Conservation (phyloP, 2,113 vertebrate species). For the Fregetta grallaria region DNA sequence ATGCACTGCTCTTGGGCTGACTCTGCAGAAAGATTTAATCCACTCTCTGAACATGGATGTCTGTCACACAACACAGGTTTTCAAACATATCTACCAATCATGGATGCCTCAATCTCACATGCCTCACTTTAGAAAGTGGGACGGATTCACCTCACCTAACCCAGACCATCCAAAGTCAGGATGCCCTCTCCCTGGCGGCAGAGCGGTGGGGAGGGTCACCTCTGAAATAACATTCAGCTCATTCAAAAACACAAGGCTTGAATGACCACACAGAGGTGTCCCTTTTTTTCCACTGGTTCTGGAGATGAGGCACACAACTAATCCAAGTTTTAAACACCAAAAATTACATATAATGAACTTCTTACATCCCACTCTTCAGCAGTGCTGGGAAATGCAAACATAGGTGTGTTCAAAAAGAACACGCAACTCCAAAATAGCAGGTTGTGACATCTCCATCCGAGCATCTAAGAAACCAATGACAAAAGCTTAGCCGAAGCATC, state of each 20-base stretch:
- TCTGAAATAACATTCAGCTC: neutral
- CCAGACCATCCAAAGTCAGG: neutral
- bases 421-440: neutral
- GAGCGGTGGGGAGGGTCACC: rapidly evolving
- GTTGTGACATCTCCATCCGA: neutral
- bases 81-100: neutral
- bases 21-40: neutral
- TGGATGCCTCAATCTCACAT: neutral
- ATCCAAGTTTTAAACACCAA: neutral
- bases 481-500: neutral
- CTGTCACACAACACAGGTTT: neutral
- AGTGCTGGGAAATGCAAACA: neutral
- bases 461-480: neutral
- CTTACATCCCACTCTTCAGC: neutral
- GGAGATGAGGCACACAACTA: neutral
- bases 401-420: neutral
- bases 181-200: neutral
- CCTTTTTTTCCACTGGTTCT: neutral
- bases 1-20: neutral
- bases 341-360: neutral
- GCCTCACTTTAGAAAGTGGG: neutral
- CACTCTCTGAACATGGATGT: neutral
- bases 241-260: neutral
- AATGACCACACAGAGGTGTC: neutral
- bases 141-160: neutral